Evolutionary conservation across 2,113 vertebrate genomes (phyloP), one percentile per base, ranked within the genome.

Genomic region (Miniopterus natalensis): DNA sequence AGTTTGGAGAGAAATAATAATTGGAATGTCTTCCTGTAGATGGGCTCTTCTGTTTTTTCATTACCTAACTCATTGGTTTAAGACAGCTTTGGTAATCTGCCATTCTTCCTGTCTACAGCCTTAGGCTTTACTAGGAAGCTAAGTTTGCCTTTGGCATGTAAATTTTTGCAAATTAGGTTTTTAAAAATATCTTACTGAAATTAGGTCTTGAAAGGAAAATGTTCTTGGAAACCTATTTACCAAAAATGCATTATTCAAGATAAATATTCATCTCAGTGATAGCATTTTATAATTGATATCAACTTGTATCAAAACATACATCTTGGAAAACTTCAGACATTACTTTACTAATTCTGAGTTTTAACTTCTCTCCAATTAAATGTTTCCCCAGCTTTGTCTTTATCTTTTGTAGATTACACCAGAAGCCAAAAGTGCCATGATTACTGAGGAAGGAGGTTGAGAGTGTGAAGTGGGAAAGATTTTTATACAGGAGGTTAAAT

Each of bases 181-280:
- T 93, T 73, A 42, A 84, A 92, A 70, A 42, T 20, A 68, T 5
- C 4, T 55, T 77, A 14, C 53, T 92, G 84, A 94, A 95, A 92
- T 90, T 92, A 84, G 40, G 14, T 83, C 13, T 66, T 81, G n/a
- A 92, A 85, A 40, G 20, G 20, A 96, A 93, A 86, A 79, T 73
- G 5, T 88, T 87, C 53, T 93, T 95, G 20, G 25, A 84, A 92
- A 88, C 36, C 23, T 84, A 21, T 66, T 92, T 93, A 70, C 51
- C 45, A 79, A 70, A 36, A 90, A 87, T 85, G 12, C 29, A 51
- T 45, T 29, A 70, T 6, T 89, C 27, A 78, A n/a, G 47, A 45
- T 90, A 40, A 92, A 73, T 87, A 90, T 49, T 90, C 42, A 51
- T 66, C 17, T 87, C 36, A 79, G 49, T 27, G 65, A 74, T 70